These are phyloP conservation scores for Trigoniulus corallinus DNA, from an alignment of 1,140 invertebrate species.

Conservation along the genomic window DNA sequence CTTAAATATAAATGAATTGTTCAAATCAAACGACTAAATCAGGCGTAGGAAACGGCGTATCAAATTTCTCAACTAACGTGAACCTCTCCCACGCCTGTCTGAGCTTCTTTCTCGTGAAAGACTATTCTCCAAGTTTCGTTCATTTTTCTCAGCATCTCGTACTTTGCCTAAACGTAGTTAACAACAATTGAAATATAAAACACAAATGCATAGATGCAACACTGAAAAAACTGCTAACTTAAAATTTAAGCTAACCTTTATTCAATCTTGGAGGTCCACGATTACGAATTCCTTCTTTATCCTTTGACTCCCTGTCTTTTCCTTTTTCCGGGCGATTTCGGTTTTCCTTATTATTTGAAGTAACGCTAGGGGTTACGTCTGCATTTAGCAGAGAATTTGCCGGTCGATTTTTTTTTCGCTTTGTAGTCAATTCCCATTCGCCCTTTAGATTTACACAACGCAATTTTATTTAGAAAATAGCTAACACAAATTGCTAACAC, in stretches of 20 bases:
- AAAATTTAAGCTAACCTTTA: conserved; percentile 19
- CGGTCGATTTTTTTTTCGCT: conserved; percentile 58
- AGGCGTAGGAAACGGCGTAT: background rate
- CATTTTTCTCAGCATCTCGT: conserved; percentile 42
- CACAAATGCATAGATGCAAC: background rate
- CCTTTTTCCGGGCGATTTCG: conserved; percentile 20
- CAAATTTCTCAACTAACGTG: conserved; percentile 13
- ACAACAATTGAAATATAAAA: background rate
- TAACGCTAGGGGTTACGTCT: conserved; percentile 24
- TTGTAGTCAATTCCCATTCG: conserved; percentile 58
- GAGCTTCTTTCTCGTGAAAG: conserved; percentile 28
- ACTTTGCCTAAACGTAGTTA: conserved; percentile 28
- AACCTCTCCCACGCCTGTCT: conserved; percentile 34
- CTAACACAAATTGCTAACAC: background rate
- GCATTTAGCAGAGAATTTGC: conserved; percentile 13
- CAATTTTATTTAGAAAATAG: background rate
- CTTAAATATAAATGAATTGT: conserved; percentile 2
- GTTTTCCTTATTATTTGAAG: conserved; percentile 25
- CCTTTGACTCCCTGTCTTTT: conserved; percentile 19
- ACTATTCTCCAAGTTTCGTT: conserved; percentile 34
- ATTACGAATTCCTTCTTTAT: conserved; percentile 8
- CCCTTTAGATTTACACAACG: conserved; percentile 38
- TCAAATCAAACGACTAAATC: conserved; percentile 7
- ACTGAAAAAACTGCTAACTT: background rate
- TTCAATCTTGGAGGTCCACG: conserved; percentile 30